phyloP scores from a whole-genome alignment of 2,113 vertebrate species.

The Protobothrops mucrosquamatus region DNA sequence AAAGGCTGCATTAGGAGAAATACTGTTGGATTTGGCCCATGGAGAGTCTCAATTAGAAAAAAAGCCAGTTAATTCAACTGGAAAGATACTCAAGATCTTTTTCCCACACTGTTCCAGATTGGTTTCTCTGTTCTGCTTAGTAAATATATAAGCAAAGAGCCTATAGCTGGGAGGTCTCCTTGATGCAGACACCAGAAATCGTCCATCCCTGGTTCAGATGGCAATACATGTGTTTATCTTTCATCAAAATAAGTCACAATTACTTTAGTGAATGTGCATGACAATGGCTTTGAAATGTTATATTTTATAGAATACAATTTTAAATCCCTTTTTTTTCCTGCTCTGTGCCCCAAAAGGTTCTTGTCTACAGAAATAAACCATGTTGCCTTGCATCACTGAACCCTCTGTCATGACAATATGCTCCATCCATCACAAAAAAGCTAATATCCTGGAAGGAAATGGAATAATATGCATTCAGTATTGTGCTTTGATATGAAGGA shows the following conservation, averaged over 20 bases:
- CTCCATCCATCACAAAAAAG: conserved; percentile 29
- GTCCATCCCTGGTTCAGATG: background rate
- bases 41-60: background rate
- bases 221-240: conserved; percentile 4
- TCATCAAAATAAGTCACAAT: conserved; percentile 8
- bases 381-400: conserved; percentile 13
- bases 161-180: background rate
- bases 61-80: background rate
- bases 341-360: background rate
- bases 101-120: background rate
- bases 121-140: background rate
- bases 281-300: background rate
- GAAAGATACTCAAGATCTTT: background rate
- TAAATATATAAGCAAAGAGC: background rate
- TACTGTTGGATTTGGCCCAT: background rate
- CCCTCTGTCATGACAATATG: conserved; percentile 31
- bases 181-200: background rate
- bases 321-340: conserved; percentile 35
- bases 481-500: background rate
- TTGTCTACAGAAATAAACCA: background rate
- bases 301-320: background rate
- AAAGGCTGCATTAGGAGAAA: background rate
- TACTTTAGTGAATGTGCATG: background rate
- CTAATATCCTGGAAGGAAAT: conserved; percentile 5
- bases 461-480: background rate